Evolutionary conservation across 1,140 invertebrate species (phyloP), one percentile per base, ranked within the genome.

Genomic region (Drosophila micromelanica): DNA sequence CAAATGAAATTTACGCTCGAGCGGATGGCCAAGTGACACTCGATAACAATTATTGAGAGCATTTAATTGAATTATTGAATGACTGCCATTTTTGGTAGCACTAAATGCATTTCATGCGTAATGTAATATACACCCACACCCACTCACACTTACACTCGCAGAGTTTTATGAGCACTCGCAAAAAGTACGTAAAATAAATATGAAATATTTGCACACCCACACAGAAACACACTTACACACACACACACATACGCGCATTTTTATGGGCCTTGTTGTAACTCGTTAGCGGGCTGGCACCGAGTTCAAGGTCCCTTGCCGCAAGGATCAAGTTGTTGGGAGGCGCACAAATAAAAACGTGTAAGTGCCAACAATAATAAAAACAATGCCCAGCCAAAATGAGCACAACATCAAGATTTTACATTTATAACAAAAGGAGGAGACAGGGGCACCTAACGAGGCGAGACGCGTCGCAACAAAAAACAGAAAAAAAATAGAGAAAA

Each of bases 311-410:
- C 67, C 75, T 42, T 32, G 73, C 23, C 40, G 40, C 51, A 48
- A 62, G 73, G 74, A 76, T 81, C 78, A 78, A 81, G 62, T 80
- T 69, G 70, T 46, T 48, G 45, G 46, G 54, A 40, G 30, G 61
- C 54, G 35, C 56, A 65, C 55, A 80, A 56, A 49, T 61, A 76
- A 78, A 76, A 73, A 54, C 62, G 65, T 74, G 62, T 61, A 77
- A 86, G 67, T 61, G 67, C 42, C 73, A 76, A 63, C 74, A 78
- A 85, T 68, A 85, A 85, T 67, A 85, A 85, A 85, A 87, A 81
- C 81, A 86, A 85, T 71, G 69, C 56, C 62, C 42, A 45, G 64
- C 32, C 60, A 37, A 80, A 74, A 70, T 80, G 80, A 77, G 78
- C 73, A 71, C 73, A 68, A 70, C 64, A 78, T 67, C 74, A 87